Base-by-base conservation (phyloP, 2,888 invertebrate genomes). In the Cenopis cana region DNA sequence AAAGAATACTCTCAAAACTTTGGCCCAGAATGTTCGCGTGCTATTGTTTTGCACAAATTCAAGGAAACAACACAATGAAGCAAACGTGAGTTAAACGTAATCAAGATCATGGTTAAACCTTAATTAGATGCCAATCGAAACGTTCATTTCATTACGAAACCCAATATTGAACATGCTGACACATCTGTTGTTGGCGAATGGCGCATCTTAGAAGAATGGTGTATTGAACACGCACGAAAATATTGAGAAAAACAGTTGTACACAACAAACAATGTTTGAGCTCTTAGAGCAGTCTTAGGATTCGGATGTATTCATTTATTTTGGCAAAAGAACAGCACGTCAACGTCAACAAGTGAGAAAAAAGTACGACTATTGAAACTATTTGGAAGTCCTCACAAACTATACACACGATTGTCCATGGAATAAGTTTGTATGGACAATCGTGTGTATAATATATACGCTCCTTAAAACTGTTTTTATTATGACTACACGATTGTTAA, bases 41-140 rank as follows among this genome's bases (percentile, higher is more conserved):
- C 64, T 14, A 29, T 64, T 64, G 64, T 64, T 52, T 46, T 38
- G 20, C 38, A 60, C 55, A 29, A 52, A 52, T 52, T 20, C 61
- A 66, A 59, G 59, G 65, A 66, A 66, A 73, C 62, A 18, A 64
- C n/a, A 72, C 71, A 72, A 72, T 38, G 56, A 38, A 60, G 29
- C 20, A 17, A 57, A 52, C 50, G 49, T 49, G 65, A 66, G 55
- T 38, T 50, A 60, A 38, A 50, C 54, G 17, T 52, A 69, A 59
- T 65, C 69, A 65, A n/a, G 29, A 65, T 41, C 33, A 33, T 46
- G 52, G 24, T 18, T 57, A 57, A 50, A 24, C 41, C 52, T 17
- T 12, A 46, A 18, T 18, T 60, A 54, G 29, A 18, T 24, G 33
- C 29, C 18, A 68, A 68, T 62, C 38, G 52, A 5, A n/a, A 29